These are phyloP conservation scores for Ctenochaetus hawaiiensis DNA, from an alignment of 2,797 vertebrate species.

Conservation along the genomic window DNA sequence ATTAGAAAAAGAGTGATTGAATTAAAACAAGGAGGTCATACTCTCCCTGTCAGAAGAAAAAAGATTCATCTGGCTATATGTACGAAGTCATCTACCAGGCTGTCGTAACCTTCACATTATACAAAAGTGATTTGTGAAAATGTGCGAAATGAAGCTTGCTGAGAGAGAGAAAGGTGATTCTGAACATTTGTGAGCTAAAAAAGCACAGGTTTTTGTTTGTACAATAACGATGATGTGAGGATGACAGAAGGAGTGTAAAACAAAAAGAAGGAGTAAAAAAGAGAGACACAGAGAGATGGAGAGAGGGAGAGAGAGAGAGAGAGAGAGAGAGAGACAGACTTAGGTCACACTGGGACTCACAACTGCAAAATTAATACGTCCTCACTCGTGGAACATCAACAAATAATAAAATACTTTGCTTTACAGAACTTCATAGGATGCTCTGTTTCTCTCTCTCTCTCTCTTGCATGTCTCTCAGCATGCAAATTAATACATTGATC, in stretches of 20 bases:
- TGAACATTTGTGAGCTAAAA: constrained; percentile 42
- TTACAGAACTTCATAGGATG: constrained; percentile 78
- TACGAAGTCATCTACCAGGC: constrained; percentile 8
- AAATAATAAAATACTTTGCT: constrained; percentile 81
- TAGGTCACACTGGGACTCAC: constrained; percentile 64
- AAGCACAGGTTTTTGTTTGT: constrained; percentile 24
- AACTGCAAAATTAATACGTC: constrained; percentile 72
- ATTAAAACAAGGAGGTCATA: constrained; percentile 20
- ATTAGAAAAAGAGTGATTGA: constrained; percentile 24
- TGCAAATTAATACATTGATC: constrained; percentile 84
- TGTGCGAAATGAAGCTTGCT: constrained; percentile 29
- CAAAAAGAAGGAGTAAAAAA: too few species aligned
- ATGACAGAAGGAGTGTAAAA: not conserved
- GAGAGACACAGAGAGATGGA: not conserved
- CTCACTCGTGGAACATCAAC: constrained; percentile 76
- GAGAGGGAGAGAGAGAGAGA: not conserved
- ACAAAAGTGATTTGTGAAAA: constrained; percentile 40
- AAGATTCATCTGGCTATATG: constrained; percentile 1
- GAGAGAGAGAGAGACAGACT: constrained; percentile 18
- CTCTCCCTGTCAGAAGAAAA: constrained; percentile 2
- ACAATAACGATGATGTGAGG: constrained; percentile 8
- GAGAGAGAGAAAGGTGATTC: constrained; percentile 12
- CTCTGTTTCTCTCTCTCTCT: constrained; percentile 55
- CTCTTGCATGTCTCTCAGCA: constrained; percentile 66
- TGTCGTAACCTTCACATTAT: constrained; percentile 25